Percentiles rank a stretch among this genome's conserved stretches.
These are phyloP conservation scores for Rhinolophus sinicus DNA, from an alignment of 2,113 vertebrate genomes.

Conservation along the genomic window DNA sequence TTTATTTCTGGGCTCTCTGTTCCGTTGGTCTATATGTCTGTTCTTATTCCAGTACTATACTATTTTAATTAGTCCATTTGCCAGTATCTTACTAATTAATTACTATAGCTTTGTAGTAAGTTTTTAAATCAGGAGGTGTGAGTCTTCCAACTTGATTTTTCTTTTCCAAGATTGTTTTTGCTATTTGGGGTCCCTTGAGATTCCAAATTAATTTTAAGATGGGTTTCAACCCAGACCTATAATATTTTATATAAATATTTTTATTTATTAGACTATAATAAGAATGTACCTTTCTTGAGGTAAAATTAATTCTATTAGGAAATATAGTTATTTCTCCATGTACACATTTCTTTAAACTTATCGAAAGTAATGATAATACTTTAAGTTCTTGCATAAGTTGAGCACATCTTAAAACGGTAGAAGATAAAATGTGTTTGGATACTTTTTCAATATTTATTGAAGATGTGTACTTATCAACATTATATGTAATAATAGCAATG, in stretches of 20 bases:
- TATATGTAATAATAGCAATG: neutral
- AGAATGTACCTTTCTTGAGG: neutral
- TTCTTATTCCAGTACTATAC: neutral
- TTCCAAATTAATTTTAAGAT: neutral
- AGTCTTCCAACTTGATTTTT: neutral
- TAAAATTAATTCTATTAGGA: constrained; percentile 40
- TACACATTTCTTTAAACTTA: neutral
- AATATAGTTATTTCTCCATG: neutral
- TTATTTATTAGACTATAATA: neutral
- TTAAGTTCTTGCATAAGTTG: neutral
- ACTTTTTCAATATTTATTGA: neutral
- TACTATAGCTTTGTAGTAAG: neutral
- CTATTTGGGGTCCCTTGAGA: neutral
- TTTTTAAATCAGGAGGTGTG: neutral
- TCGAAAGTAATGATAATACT: neutral
- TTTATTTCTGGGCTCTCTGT: neutral
- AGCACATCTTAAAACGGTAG: constrained; percentile 20
- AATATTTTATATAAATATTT: constrained; percentile 35
- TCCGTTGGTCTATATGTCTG: neutral
- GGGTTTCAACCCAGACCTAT: neutral
- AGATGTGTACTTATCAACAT: neutral
- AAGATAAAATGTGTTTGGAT: neutral
- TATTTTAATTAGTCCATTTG: neutral
- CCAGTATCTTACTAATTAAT: neutral
- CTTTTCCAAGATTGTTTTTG: constrained; percentile 15